Evolutionary conservation across 2,113 vertebrate species (phyloP).

Genomic region (Arizona elegans): DNA sequence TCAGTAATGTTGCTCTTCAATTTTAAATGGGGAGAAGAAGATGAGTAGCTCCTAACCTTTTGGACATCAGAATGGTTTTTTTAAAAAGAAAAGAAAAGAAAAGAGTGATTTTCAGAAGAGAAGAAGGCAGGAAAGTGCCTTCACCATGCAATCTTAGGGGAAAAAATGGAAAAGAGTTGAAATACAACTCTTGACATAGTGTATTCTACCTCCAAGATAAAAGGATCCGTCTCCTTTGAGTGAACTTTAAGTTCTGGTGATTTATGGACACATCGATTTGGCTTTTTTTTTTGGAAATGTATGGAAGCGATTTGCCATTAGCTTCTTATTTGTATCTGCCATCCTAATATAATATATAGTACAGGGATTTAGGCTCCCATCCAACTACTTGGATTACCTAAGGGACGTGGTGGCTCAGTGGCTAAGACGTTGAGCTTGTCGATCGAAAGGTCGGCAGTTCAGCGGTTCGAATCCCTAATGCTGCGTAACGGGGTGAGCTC

Average conservation of each 20-base stretch:
- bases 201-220: background rate
- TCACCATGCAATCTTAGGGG: background rate
- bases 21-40: conserved; percentile 20
- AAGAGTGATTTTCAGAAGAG: background rate
- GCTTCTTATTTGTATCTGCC: background rate
- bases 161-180: background rate
- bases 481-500: no score
- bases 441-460: no score
- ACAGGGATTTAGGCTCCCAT: no score
- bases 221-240: background rate
- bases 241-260: background rate
- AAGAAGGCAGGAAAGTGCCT: conserved; percentile 2
- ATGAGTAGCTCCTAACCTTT: background rate
- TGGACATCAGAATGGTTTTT: background rate
- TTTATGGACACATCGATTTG: background rate
- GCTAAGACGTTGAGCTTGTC: no score
- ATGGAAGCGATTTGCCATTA: background rate
- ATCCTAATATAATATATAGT: background rate
- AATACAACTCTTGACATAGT: fast-evolving
- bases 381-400: no score
- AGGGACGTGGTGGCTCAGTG: no score
- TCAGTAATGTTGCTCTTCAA: conserved; percentile 58
- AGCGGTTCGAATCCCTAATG: no score
- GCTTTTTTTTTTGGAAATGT: background rate
- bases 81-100: no score